Conservation (phyloP, 2,797 vertebrate species). For the Spea hammondii region DNA sequence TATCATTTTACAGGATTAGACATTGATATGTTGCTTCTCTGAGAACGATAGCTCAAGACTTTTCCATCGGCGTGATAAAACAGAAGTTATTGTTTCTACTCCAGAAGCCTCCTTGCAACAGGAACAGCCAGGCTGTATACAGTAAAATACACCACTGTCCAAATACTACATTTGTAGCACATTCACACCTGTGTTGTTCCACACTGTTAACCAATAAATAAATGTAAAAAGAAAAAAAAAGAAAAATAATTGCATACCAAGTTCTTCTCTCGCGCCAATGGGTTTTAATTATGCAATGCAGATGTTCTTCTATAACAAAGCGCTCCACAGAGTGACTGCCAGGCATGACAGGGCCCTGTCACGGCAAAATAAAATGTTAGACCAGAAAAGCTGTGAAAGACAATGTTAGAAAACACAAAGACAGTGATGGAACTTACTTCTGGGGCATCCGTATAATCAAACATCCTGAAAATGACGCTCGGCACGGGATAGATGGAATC, state of each 20-base stretch:
- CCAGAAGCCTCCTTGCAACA: too few relatives aligned
- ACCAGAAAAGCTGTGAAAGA: neutral
- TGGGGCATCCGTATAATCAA: conserved; percentile 97
- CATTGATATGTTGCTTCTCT: too few relatives aligned
- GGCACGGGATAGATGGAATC: conserved; percentile 90
- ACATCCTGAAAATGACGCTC: conserved; percentile 92
- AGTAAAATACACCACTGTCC: too few relatives aligned
- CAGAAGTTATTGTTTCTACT: too few relatives aligned
- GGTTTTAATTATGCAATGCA: conserved; percentile 93
- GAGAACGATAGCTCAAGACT: too few relatives aligned
- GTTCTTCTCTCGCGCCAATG: conserved; percentile 96
- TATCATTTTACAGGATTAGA: neutral
- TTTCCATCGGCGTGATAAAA: too few relatives aligned
- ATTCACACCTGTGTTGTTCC: too few relatives aligned
- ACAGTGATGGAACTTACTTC: conserved; percentile 71
- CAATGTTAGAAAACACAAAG: neutral
- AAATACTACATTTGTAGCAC: too few relatives aligned
- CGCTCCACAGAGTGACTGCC: conserved; percentile 96
- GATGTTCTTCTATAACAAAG: conserved; percentile 96
- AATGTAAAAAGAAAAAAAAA: neutral
- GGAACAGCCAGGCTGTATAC: neutral
- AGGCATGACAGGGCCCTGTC: conserved; percentile 95
- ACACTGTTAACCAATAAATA: neutral
- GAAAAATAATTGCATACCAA: conserved; percentile 74
- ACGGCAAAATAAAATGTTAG: neutral